These are phyloP conservation scores for Anthrax anthrax DNA, from an alignment of 2,888 invertebrate genomes.

Conservation along the genomic window DNA sequence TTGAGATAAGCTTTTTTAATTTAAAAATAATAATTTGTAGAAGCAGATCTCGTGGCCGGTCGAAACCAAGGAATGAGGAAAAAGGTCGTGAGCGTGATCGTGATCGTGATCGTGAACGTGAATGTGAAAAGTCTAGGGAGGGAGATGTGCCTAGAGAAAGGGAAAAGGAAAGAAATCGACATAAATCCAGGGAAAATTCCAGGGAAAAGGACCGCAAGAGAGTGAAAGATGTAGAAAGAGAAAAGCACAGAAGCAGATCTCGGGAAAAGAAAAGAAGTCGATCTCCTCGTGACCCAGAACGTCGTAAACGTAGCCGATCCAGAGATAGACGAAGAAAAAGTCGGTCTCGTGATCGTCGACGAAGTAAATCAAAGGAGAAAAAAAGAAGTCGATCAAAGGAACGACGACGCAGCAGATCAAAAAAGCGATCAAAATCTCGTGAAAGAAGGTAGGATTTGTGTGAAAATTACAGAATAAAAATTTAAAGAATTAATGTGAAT, in stretches of 20 bases:
- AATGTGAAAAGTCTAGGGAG: constrained; percentile 23
- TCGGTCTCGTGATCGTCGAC: background rate
- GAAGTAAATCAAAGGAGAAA: constrained; percentile 15
- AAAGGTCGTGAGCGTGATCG: constrained; percentile 14
- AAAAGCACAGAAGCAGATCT: constrained; percentile 14
- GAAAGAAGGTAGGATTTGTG: constrained; percentile 1
- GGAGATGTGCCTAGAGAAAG: constrained; percentile 19
- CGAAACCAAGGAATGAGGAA: constrained; percentile 20
- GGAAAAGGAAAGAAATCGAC: constrained; percentile 17
- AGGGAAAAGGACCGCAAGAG: constrained; percentile 30
- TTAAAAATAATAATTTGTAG: constrained; percentile 31
- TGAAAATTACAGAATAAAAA: background rate
- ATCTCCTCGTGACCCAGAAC: constrained; percentile 23
- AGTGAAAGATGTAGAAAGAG: constrained; percentile 16
- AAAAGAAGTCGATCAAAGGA: constrained; percentile 22
- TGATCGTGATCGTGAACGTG: constrained; percentile 23
- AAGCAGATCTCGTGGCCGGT: constrained; percentile 20
- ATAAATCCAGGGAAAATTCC: constrained; percentile 22
- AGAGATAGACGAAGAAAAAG: constrained; percentile 14
- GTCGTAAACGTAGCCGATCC: constrained; percentile 13
- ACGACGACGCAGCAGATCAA: constrained; percentile 15
- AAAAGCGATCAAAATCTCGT: constrained; percentile 17
- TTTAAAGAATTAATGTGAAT: background rate
- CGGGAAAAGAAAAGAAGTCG: constrained; percentile 19
- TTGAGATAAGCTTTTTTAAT: background rate